Conservation (phyloP, 1,140 invertebrate species). For the Drosophila malerkotliana region DNA sequence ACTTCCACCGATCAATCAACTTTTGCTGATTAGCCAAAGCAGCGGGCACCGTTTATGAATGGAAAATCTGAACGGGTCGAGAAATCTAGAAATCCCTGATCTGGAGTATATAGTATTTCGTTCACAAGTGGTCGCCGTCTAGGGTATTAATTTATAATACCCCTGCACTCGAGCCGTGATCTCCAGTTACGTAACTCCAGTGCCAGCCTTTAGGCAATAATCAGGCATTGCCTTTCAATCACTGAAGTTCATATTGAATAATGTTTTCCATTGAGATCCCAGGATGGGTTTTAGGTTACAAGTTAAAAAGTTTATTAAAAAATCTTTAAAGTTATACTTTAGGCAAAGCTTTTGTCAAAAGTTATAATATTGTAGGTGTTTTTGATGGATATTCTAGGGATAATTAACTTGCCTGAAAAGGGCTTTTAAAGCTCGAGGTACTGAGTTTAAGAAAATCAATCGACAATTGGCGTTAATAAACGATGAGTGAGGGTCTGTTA, state of each 20-base stretch:
- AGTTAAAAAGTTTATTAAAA: too few species aligned
- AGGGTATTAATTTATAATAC: conserved; percentile 25
- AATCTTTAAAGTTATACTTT: too few species aligned
- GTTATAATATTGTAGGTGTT: too few species aligned
- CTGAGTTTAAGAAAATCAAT: conserved; percentile 15
- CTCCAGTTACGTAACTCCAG: conserved; percentile 36
- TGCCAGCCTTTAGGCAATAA: conserved; percentile 37
- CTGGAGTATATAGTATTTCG: conserved; percentile 14
- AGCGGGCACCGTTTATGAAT: conserved; percentile 33
- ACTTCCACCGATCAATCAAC: conserved; percentile 63
- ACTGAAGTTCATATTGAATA: background rate
- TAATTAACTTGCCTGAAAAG: background rate
- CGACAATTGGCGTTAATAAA: conserved; percentile 36
- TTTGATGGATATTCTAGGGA: background rate
- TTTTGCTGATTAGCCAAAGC: conserved; percentile 42
- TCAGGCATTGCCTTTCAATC: conserved; percentile 10
- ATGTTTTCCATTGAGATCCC: background rate
- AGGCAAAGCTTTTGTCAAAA: too few species aligned
- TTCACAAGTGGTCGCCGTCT: conserved; percentile 19
- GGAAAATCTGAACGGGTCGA: conserved; percentile 37
- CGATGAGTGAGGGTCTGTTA: conserved; percentile 19
- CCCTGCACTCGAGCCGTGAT: conserved; percentile 29
- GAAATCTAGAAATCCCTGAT: conserved; percentile 42
- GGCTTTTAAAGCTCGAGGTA: conserved; percentile 2
- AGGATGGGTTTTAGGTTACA: too few species aligned